Base-by-base conservation (phyloP, 2,797 vertebrate species). In the Peromyscus aztecus region DNA sequence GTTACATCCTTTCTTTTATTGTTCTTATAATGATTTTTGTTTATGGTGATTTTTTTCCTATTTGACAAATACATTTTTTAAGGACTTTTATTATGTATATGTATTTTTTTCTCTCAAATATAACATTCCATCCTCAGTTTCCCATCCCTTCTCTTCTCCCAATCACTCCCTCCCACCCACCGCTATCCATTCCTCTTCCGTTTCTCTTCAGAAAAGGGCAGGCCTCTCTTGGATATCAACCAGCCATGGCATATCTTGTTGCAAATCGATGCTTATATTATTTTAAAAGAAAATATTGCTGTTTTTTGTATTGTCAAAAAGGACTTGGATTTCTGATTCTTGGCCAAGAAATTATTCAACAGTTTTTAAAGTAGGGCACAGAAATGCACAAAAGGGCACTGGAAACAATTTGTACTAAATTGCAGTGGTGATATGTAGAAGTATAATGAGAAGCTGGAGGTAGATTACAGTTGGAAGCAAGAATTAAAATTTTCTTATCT, bases 211-310 rank as follows among this genome's bases (percentile, higher is more conserved):
- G n/a, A 71, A 71, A 71, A 21, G 1, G 7, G 7, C 34, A 71
- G 69, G 8, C 7, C n/a, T 71, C 7, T 37, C 7, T 37, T 37
- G 8, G n/a, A 23, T 71, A 71, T 71, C 8, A 23, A 71, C 19
- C 17, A 71, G n/a, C 10, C 19, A 23, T 71, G 69, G n/a, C 19
- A 40, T 40, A 73, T 73, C 21, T 73, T 40, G 21, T n/a, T 73
- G 9, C 1, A 37, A 73, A 73, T 11, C 37, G 69, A 12, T 73
- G 10, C 52, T 95, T 59, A 34, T 6, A 11, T 46, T 85, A 57
- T 81, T 89, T 84, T 92, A 63, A 84, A 76, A 89, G 63, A 91
- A 85, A 94, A 12, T 78, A 80, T 43, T 77, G 14, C 63, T 76
- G 17, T 6, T 85, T 67, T 16, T 89, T 94, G 7, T 71, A 61